A percentile compares a stretch with the other conserved stretches of the same genome.
phyloP scores from a whole-genome alignment of 2,113 vertebrate species.

The Odontophorus gujanensis region DNA sequence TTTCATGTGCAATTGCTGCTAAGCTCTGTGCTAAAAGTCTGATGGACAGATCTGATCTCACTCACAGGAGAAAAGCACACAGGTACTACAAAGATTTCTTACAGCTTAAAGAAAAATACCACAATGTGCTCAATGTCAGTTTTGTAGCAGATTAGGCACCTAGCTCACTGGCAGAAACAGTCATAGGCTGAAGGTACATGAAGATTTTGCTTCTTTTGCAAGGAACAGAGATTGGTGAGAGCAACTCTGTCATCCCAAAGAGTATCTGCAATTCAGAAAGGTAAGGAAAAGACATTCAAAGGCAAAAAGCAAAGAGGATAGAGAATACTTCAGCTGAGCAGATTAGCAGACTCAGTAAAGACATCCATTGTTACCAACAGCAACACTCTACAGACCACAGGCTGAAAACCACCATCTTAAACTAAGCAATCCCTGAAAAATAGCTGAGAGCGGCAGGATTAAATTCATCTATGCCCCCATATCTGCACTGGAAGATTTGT shows the following conservation, averaged over 20 bases:
- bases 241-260: background rate
- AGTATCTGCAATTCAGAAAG: background rate
- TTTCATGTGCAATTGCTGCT: background rate
- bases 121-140: background rate
- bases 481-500: background rate
- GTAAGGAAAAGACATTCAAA: conserved; percentile 11
- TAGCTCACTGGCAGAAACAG: background rate
- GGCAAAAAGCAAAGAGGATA: conserved; percentile 29
- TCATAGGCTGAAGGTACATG: background rate
- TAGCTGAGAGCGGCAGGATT: background rate
- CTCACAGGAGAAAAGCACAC: background rate
- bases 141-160: background rate
- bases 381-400: conserved; percentile 16
- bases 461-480: background rate
- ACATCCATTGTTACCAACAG: background rate
- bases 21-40: background rate
- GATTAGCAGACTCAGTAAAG: conserved; percentile 27
- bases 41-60: background rate
- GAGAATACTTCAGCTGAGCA: background rate
- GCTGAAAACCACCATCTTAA: conserved; percentile 32
- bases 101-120: background rate
- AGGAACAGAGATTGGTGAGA: background rate
- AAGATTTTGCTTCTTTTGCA: background rate
- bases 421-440: conserved; percentile 9
- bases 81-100: background rate